Conservation (phyloP, 1,140 invertebrate species). For the Asbolus verrucosus region DNA sequence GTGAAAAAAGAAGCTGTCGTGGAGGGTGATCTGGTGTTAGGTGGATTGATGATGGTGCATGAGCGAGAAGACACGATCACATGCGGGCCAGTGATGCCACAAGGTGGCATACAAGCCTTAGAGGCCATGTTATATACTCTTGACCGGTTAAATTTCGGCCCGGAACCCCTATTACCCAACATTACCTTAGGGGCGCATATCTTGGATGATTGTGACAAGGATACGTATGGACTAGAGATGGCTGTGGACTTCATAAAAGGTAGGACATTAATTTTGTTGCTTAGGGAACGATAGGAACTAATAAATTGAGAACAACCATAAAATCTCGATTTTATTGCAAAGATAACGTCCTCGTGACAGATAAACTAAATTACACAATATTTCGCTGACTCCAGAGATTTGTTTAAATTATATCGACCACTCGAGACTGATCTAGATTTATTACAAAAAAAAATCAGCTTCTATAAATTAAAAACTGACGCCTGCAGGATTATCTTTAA, state of each 20-base stretch:
- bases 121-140: conserved; percentile 94
- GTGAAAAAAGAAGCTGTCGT: conserved; percentile 86
- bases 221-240: conserved; percentile 96
- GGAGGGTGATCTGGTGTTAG: conserved; percentile 86
- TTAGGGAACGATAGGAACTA: neutral
- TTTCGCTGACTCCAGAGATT: neutral
- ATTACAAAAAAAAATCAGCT: no score
- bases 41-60: conserved; percentile 96
- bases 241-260: conserved; percentile 98
- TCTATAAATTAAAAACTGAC: neutral
- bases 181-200: conserved; percentile 89
- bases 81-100: conserved; percentile 94
- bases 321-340: conserved; percentile 2
- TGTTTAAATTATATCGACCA: neutral
- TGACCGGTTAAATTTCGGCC: conserved; percentile 81
- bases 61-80: conserved; percentile 85
- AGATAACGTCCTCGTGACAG: neutral
- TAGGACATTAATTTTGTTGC: conserved; percentile 67
- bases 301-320: neutral
- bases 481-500: neutral
- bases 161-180: conserved; percentile 76
- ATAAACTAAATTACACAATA: neutral
- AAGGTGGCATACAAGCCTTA: conserved; percentile 91
- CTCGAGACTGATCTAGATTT: no score
- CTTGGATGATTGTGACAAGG: conserved; percentile 95